Percentiles rank a stretch among this genome's conserved stretches.
Evolutionary conservation across 1,140 invertebrate species (phyloP).

Genomic region (Lepidurus arcticus): DNA sequence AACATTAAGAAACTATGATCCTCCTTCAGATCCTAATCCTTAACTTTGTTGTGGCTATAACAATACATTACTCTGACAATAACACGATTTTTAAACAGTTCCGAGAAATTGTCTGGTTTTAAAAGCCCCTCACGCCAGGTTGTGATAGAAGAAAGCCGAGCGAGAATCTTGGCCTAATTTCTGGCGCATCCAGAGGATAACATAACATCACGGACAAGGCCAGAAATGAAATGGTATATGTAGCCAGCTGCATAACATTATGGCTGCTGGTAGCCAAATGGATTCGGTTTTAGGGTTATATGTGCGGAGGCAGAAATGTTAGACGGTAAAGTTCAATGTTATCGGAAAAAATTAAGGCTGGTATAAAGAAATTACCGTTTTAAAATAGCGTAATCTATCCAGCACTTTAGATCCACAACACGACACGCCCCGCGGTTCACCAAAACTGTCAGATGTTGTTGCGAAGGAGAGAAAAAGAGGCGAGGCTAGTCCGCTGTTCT

Average conservation of each 20-base stretch:
- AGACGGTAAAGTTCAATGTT: not conserved
- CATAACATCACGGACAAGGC: not conserved
- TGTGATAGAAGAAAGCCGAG: too few species aligned
- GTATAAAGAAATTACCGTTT: not conserved
- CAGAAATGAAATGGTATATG: not conserved
- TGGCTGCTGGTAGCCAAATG: not conserved
- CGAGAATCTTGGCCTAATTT: not conserved
- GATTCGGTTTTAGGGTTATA: not conserved
- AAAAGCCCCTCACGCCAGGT: too few species aligned
- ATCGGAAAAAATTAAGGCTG: not conserved
- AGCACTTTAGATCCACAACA: conserved; percentile 21
- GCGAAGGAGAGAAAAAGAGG: conserved; percentile 7
- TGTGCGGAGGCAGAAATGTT: not conserved
- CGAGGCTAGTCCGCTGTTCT: not conserved
- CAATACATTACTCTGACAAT: too few species aligned
- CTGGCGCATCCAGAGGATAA: not conserved
- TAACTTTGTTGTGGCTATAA: too few species aligned
- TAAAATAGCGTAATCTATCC: conserved; percentile 22
- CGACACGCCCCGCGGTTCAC: conserved; percentile 15
- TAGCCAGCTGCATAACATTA: conserved; percentile 7
- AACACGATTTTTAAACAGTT: too few species aligned
- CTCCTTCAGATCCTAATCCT: too few species aligned
- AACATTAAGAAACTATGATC: too few species aligned
- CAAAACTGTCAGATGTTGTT: conserved; percentile 19
- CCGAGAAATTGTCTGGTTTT: too few species aligned